Evolutionary conservation across 2,113 vertebrate species (phyloP).

Genomic region (Paramisgurnus dabryanus): DNA sequence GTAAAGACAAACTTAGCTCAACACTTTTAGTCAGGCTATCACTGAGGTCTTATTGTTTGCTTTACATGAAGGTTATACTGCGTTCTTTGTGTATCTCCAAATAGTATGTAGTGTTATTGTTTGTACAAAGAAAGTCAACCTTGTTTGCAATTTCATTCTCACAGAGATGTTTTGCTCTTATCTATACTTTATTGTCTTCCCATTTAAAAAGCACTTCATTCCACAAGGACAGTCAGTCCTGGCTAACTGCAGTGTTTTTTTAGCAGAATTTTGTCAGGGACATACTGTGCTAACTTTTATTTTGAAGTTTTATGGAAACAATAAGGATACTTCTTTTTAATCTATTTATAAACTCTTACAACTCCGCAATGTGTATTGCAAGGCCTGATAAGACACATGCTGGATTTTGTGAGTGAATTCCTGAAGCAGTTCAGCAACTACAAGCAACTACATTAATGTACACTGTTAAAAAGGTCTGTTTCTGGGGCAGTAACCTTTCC

Average conservation of each 20-base stretch:
- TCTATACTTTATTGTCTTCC: constrained; percentile 39
- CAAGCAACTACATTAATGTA: background rate
- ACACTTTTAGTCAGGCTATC: background rate
- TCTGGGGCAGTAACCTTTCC: too few species aligned
- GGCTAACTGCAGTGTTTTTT: background rate
- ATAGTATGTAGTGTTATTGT: constrained; percentile 35
- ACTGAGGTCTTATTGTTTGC: constrained; percentile 1
- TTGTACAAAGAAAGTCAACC: constrained; percentile 27
- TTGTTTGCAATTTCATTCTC: constrained; percentile 31
- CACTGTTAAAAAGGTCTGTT: too few species aligned
- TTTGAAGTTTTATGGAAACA: constrained; percentile 34
- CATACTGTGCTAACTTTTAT: constrained; percentile 32
- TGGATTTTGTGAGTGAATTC: background rate
- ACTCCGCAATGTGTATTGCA: background rate
- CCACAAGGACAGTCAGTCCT: constrained; percentile 44
- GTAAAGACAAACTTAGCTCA: background rate
- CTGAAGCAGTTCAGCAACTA: background rate
- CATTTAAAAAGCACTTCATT: constrained; percentile 18
- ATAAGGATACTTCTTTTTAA: constrained; percentile 18
- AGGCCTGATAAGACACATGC: background rate
- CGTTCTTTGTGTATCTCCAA: constrained; percentile 11
- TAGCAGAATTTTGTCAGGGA: constrained; percentile 3
- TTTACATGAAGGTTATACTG: constrained; percentile 21
- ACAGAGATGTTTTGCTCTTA: constrained; percentile 33
- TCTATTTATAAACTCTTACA: background rate